Conservation (phyloP, 2,797 vertebrate species). For the Tauraco hartlaubi region DNA sequence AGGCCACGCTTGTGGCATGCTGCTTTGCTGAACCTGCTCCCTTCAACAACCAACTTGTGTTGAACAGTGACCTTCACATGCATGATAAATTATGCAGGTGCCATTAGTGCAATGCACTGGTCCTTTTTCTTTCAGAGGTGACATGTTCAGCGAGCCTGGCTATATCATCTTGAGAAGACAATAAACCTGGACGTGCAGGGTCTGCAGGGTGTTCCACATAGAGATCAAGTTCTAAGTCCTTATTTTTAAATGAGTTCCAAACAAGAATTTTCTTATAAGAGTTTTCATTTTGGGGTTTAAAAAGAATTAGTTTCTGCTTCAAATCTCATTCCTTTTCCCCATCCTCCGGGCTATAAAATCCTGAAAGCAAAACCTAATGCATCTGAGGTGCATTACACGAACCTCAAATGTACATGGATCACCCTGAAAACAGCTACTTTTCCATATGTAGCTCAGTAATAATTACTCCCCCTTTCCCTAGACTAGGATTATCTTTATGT, state of each 20-base stretch:
- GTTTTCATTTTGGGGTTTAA: background rate
- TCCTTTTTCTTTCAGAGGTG: background rate
- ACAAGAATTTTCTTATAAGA: background rate
- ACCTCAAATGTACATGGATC: background rate
- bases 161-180: background rate
- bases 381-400: rapidly evolving
- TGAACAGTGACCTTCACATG: rapidly evolving
- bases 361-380: background rate
- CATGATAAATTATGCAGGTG: background rate
- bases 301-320: background rate
- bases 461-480: background rate
- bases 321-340: background rate
- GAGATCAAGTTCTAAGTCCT: background rate
- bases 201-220: background rate
- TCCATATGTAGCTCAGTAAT: background rate
- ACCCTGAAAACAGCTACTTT: background rate
- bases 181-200: background rate
- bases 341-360: background rate
- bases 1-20: background rate
- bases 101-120: too few species aligned
- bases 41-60: background rate
- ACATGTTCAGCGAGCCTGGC: background rate
- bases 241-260: background rate
- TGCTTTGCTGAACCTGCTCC: background rate
- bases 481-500: background rate